Conservation (phyloP, 2,797 vertebrate species). For the Hippopotamyrus pictus region DNA sequence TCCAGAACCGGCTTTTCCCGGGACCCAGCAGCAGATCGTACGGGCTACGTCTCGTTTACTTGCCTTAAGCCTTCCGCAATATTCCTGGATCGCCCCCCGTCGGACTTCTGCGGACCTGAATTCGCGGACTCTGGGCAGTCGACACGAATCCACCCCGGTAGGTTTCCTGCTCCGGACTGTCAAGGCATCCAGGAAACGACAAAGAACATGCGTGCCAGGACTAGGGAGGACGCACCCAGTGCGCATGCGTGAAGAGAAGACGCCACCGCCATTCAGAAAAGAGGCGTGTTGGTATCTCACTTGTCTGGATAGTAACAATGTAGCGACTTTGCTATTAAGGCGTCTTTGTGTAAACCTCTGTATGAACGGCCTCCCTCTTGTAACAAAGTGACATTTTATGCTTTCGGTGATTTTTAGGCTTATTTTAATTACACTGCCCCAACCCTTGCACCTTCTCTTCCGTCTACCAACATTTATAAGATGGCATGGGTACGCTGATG, state of each 20-base stretch:
- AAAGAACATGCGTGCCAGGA: conserved; percentile 16
- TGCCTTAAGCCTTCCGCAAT: background rate
- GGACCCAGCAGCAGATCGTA: background rate
- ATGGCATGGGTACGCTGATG: background rate
- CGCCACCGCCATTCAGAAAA: background rate
- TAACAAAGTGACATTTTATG: background rate
- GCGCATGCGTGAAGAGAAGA: conserved; percentile 2
- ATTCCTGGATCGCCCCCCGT: background rate
- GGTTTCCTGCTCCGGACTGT: conserved; percentile 48
- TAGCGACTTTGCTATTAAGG: background rate
- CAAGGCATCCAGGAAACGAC: conserved; percentile 55
- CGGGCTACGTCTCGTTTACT: background rate
- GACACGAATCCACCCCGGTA: conserved; percentile 89
- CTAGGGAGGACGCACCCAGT: background rate
- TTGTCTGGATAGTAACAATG: background rate
- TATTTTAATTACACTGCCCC: background rate
- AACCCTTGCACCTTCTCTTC: background rate
- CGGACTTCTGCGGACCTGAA: conserved; percentile 65
- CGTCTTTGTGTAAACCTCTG: background rate
- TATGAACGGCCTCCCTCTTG: background rate
- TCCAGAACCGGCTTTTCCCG: conserved; percentile 24
- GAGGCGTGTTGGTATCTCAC: background rate
- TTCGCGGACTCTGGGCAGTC: conserved; percentile 99
- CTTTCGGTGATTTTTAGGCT: background rate
- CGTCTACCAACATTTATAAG: background rate